These are phyloP conservation scores for Notarius lentiginosus DNA, from an alignment of 2,113 vertebrate genomes.

Conservation along the genomic window DNA sequence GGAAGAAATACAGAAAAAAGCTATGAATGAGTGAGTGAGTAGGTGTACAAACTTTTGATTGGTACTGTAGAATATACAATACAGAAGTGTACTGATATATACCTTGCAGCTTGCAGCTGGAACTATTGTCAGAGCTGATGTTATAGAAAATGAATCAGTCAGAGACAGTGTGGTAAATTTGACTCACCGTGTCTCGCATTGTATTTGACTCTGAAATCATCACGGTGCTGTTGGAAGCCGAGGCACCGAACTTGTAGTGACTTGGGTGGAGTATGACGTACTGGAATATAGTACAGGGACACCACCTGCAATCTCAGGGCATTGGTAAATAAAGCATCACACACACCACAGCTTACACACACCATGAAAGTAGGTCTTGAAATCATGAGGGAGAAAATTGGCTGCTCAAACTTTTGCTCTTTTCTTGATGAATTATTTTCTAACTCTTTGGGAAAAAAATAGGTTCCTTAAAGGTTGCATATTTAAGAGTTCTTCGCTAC, in stretches of 20 bases:
- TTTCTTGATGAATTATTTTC: neutral
- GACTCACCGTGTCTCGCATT: constrained; percentile 81
- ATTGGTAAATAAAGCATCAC: constrained; percentile 52
- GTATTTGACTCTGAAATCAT: constrained; percentile 88
- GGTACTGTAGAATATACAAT: neutral
- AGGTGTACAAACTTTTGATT: no score
- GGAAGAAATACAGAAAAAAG: no score
- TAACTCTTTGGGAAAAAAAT: neutral
- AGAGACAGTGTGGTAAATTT: neutral
- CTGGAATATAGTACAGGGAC: constrained; percentile 78
- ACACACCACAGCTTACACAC: neutral
- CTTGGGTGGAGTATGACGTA: constrained; percentile 69
- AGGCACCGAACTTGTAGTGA: constrained; percentile 68
- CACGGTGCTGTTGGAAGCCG: constrained; percentile 77
- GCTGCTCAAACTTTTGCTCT: neutral
- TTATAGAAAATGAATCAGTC: neutral
- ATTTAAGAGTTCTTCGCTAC: neutral
- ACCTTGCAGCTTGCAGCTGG: neutral
- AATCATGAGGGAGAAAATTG: constrained; percentile 3
- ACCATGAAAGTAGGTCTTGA: constrained; percentile 21
- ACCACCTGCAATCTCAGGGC: constrained; percentile 78
- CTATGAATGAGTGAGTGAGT: no score
- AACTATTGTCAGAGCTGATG: neutral
- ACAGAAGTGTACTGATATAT: neutral
- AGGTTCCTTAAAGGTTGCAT: constrained; percentile 13